These are phyloP conservation scores for Netta rufina DNA, from an alignment of 2,797 vertebrate species.

Conservation along the genomic window DNA sequence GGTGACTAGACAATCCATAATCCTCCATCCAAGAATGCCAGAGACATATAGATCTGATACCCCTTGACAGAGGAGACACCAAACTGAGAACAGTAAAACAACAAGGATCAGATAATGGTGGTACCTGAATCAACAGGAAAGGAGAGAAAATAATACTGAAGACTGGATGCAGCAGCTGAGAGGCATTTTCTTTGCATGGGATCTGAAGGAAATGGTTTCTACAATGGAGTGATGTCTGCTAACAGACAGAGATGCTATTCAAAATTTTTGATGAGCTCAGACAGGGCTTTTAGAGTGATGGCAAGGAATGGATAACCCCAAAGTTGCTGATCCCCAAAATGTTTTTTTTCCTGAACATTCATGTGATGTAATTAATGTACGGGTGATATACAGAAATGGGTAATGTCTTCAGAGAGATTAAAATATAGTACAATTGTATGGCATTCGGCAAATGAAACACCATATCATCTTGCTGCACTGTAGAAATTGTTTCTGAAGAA, in stretches of 20 bases:
- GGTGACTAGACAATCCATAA: neutral
- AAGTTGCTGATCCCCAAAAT: neutral
- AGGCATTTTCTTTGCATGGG: neutral
- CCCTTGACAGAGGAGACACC: neutral
- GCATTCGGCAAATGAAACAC: neutral
- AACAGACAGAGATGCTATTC: neutral
- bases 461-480: neutral
- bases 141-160: neutral
- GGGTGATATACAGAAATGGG: neutral
- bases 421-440: neutral
- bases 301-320: neutral
- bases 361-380: neutral
- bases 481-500: neutral
- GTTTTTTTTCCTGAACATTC: neutral
- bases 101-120: neutral
- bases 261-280: neutral
- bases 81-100: neutral
- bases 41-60: neutral
- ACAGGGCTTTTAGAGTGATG: neutral
- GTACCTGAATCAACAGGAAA: neutral
- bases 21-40: neutral
- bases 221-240: fast-evolving
- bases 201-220: neutral
- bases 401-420: neutral
- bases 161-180: neutral